phyloP scores from a whole-genome alignment of 2,113 vertebrate genomes.

The Cheilinus undulatus region DNA sequence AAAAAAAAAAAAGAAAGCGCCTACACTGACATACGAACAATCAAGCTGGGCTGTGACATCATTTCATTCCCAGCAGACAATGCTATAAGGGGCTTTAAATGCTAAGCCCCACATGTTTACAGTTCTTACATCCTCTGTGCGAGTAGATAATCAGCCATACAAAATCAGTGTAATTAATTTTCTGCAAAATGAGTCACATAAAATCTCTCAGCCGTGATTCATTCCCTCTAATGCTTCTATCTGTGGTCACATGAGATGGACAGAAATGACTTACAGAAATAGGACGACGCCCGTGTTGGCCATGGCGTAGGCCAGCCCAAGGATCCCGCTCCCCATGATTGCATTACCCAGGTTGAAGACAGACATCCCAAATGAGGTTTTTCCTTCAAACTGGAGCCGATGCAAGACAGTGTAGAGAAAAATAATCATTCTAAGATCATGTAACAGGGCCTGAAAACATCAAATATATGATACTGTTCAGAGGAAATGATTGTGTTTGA shows the following conservation, averaged over 20 bases:
- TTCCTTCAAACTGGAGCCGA: conserved; percentile 91
- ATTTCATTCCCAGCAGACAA: too few relatives aligned
- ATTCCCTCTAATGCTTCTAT: not conserved
- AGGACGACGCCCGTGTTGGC: conserved; percentile 96
- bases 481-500: not conserved
- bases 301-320: conserved; percentile 97
- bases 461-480: not conserved
- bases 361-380: conserved; percentile 97
- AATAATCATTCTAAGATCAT: not conserved
- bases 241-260: not conserved
- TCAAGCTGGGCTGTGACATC: too few relatives aligned
- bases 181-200: too few relatives aligned
- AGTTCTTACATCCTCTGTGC: too few relatives aligned
- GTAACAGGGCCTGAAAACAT: not conserved
- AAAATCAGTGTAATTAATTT: too few relatives aligned
- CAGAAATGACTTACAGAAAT: conserved; percentile 90
- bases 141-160: too few relatives aligned
- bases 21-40: too few relatives aligned
- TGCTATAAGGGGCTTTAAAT: too few relatives aligned
- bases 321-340: conserved; percentile 99
- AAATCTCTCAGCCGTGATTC: conserved; percentile 12
- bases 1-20: too few relatives aligned
- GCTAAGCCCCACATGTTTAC: too few relatives aligned
- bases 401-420: not conserved
- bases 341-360: conserved; percentile 99